phyloP scores from a whole-genome alignment of 1,140 invertebrate species.

The Zaprionus ghesquierei region DNA sequence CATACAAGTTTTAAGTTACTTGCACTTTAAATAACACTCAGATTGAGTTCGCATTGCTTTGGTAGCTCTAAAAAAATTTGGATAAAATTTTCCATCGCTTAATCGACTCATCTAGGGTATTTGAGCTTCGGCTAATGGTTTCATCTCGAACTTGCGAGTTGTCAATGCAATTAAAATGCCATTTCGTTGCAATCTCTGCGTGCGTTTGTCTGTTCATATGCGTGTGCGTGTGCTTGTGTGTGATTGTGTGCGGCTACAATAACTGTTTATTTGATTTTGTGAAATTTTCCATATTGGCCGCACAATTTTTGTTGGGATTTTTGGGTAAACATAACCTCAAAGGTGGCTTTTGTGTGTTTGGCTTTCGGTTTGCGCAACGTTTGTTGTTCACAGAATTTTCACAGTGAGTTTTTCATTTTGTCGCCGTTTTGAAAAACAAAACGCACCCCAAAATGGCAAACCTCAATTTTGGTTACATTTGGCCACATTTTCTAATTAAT shows the following conservation, averaged over 20 bases:
- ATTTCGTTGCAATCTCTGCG: constrained; percentile 39
- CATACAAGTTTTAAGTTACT: too few relatives aligned
- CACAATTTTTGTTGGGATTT: constrained; percentile 49
- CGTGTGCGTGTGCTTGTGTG: not conserved
- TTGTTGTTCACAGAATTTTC: constrained; percentile 52
- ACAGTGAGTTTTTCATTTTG: constrained; percentile 29
- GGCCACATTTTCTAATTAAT: constrained; percentile 53
- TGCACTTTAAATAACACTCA: too few relatives aligned
- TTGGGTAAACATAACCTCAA: constrained; percentile 63
- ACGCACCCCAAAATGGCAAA: constrained; percentile 3
- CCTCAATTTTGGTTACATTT: constrained; percentile 44
- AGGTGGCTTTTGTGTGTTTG: constrained; percentile 77
- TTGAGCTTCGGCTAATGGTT: not conserved
- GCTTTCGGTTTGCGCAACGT: constrained; percentile 67
- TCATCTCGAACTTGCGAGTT: constrained; percentile 20
- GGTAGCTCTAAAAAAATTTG: not conserved
- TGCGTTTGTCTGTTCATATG: constrained; percentile 6
- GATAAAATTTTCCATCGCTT: too few relatives aligned
- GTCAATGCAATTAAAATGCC: constrained; percentile 67
- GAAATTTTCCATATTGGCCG: constrained; percentile 53
- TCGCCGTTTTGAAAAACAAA: constrained; percentile 21
- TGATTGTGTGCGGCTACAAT: constrained; percentile 17
- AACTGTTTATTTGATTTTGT: constrained; percentile 72
- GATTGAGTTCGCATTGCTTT: too few relatives aligned
- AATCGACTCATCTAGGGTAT: constrained; percentile 10